A percentile compares a stretch with the other conserved stretches of the same genome.
phyloP scores from a whole-genome alignment of 1,140 invertebrate genomes.

The Oryctes rhinoceros region DNA sequence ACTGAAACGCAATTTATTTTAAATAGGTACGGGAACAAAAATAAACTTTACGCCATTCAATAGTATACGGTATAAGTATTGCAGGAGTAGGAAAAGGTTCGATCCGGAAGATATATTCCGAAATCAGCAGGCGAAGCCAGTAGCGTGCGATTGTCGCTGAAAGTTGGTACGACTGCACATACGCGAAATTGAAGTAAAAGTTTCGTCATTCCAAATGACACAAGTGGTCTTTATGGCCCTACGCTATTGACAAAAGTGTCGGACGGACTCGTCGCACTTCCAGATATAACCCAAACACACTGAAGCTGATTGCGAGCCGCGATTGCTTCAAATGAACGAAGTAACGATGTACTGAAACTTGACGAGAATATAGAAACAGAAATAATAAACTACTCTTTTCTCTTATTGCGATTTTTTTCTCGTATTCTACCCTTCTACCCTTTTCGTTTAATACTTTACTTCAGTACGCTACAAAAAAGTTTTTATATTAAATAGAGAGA shows the following conservation, averaged over 20 bases:
- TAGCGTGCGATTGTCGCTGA: slow-evolving; percentile 43
- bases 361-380: slow-evolving; percentile 40
- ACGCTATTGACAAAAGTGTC: slow-evolving; percentile 54
- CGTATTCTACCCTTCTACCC: slow-evolving; percentile 9
- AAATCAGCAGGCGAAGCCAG: background rate
- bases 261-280: slow-evolving; percentile 42
- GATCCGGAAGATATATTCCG: background rate
- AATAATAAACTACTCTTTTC: slow-evolving; percentile 37
- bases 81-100: background rate
- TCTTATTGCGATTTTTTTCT: slow-evolving; percentile 35
- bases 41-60: background rate
- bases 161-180: slow-evolving; percentile 46
- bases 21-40: background rate
- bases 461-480: slow-evolving; percentile 1
- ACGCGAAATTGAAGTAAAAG: slow-evolving; percentile 52
- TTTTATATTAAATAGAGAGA: slow-evolving; percentile 12
- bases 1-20: background rate
- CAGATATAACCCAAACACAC: slow-evolving; percentile 50
- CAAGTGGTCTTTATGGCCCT: slow-evolving; percentile 55
- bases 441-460: slow-evolving; percentile 10
- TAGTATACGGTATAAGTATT: background rate
- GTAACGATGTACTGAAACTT: slow-evolving; percentile 50
- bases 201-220: slow-evolving; percentile 55
- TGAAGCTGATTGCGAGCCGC: slow-evolving; percentile 49
- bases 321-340: slow-evolving; percentile 52